phyloP scores from a whole-genome alignment of 1,140 invertebrate species.

The Ostrea edulis region DNA sequence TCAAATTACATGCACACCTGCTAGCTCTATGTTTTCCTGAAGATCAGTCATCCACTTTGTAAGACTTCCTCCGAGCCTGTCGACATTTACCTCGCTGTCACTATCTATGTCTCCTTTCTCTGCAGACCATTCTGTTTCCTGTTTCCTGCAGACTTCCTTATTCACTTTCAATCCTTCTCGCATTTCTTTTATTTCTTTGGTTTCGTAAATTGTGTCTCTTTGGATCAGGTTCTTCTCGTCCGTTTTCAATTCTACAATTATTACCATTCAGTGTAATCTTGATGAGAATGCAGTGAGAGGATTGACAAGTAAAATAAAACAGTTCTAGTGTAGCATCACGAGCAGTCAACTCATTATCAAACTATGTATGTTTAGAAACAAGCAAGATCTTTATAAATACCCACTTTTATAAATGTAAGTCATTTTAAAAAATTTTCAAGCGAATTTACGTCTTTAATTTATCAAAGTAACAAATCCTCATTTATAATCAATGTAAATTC shows the following conservation, averaged over 20 bases:
- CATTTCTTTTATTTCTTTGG: conserved; percentile 3
- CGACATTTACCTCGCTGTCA: neutral
- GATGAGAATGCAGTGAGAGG: too few relatives aligned
- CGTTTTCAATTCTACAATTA: neutral
- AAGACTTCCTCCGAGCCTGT: neutral
- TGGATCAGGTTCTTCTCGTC: neutral
- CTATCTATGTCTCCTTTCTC: neutral
- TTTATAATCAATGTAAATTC: too few relatives aligned
- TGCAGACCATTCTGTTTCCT: neutral
- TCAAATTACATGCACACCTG: neutral
- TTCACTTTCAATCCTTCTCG: neutral
- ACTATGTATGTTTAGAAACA: too few relatives aligned
- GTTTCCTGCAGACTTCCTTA: neutral
- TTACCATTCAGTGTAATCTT: neutral
- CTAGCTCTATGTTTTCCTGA: neutral
- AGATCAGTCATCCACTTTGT: neutral
- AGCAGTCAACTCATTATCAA: too few relatives aligned
- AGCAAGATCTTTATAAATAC: too few relatives aligned
- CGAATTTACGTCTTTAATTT: too few relatives aligned
- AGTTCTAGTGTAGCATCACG: too few relatives aligned
- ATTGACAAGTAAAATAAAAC: too few relatives aligned
- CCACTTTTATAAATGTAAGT: too few relatives aligned
- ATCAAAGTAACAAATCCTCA: too few relatives aligned
- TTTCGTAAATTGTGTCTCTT: neutral
- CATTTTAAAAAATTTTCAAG: too few relatives aligned